phyloP scores from a whole-genome alignment of 2,888 invertebrate species.

The Apodemia zela region DNA sequence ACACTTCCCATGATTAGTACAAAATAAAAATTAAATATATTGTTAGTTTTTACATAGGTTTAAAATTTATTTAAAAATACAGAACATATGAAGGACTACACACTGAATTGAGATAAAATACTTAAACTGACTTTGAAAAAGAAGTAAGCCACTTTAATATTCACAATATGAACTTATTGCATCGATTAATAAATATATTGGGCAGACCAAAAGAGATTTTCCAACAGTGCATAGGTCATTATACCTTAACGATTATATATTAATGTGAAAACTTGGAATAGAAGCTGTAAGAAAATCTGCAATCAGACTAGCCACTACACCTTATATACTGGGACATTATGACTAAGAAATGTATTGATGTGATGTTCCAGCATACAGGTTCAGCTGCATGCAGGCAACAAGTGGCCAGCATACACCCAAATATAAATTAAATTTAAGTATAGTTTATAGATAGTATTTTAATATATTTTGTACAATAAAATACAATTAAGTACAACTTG shows the following conservation, averaged over 20 bases:
- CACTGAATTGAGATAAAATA: slow-evolving; percentile 80
- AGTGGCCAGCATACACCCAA: slow-evolving; percentile 76
- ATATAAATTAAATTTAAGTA: slow-evolving; percentile 70
- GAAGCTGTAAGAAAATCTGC: slow-evolving; percentile 81
- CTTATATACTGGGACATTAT: slow-evolving; percentile 78
- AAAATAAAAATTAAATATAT: slow-evolving; percentile 80
- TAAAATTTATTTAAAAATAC: slow-evolving; percentile 78
- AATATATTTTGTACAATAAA: slow-evolving; percentile 86
- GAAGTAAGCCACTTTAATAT: slow-evolving; percentile 79
- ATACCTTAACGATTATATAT: slow-evolving; percentile 69
- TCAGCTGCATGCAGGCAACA: slow-evolving; percentile 77
- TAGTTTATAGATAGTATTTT: slow-evolving; percentile 80
- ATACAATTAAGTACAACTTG: slow-evolving; percentile 85
- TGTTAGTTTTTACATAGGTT: slow-evolving; percentile 80
- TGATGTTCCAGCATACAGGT: slow-evolving; percentile 79
- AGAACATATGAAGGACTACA: slow-evolving; percentile 80
- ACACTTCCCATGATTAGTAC: slow-evolving; percentile 81
- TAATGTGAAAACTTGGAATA: slow-evolving; percentile 75
- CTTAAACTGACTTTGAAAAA: slow-evolving; percentile 75
- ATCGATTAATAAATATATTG: slow-evolving; percentile 71
- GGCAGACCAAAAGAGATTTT: slow-evolving; percentile 81
- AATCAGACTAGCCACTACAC: slow-evolving; percentile 77
- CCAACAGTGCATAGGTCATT: slow-evolving; percentile 78
- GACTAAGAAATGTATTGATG: slow-evolving; percentile 71
- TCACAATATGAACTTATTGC: slow-evolving; percentile 78